Evolutionary conservation across 2,888 invertebrate species (phyloP).

Genomic region (Tortricodes alternella): DNA sequence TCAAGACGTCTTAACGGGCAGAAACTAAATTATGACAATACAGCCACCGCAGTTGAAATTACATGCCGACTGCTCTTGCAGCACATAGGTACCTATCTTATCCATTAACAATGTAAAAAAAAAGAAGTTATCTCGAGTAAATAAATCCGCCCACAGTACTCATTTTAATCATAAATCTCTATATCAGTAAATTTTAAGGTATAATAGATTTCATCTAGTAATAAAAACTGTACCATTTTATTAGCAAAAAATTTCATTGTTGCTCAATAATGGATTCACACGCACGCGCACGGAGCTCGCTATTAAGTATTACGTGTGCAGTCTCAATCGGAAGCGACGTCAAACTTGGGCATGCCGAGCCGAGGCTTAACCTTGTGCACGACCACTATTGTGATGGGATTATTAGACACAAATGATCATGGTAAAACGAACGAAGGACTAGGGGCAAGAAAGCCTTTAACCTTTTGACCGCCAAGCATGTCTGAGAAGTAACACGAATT

Average conservation of each 20-base stretch:
- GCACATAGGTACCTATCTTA: too few relatives aligned
- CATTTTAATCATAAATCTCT: too few relatives aligned
- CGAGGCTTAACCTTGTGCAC: constrained; percentile 45
- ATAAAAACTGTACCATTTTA: constrained; percentile 14
- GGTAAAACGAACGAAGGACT: not conserved
- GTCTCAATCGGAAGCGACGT: constrained; percentile 3
- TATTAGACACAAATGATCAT: not conserved
- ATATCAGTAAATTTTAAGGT: too few relatives aligned
- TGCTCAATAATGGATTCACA: constrained; percentile 27
- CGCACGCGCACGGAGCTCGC: constrained; percentile 16
- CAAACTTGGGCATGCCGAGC: constrained; percentile 29
- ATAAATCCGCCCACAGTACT: too few relatives aligned
- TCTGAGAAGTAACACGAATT: too few relatives aligned
- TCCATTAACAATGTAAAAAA: too few relatives aligned
- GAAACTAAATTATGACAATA: too few relatives aligned
- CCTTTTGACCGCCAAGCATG: too few relatives aligned
- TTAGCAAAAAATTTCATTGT: constrained; percentile 11
- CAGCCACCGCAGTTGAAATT: too few relatives aligned
- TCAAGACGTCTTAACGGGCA: not conserved
- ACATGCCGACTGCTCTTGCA: too few relatives aligned
- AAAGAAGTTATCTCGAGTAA: too few relatives aligned
- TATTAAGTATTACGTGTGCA: constrained; percentile 19
- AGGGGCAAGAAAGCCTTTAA: too few relatives aligned
- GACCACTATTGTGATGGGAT: constrained; percentile 38
- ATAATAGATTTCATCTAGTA: not conserved